phyloP scores from a whole-genome alignment of 2,113 vertebrate species.

The Hypocryptadius cinnamomeus region DNA sequence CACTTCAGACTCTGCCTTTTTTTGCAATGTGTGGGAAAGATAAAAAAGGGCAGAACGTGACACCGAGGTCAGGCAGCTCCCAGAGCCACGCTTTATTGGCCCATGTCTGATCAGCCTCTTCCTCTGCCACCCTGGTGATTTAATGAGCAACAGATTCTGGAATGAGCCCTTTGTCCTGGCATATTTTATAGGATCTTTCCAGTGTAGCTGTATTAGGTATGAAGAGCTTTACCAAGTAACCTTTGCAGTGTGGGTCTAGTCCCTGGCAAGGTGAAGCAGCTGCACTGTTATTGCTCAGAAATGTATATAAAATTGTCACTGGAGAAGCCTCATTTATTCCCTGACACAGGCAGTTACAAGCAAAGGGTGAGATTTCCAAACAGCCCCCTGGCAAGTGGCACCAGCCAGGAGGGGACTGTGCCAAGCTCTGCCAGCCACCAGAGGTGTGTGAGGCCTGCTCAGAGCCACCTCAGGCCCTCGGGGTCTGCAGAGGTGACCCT shows the following conservation, averaged over 20 bases:
- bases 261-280: background rate
- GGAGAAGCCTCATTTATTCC: background rate
- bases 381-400: background rate
- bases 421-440: background rate
- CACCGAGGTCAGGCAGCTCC: constrained; percentile 78
- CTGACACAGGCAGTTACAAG: background rate
- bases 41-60: constrained; percentile 70
- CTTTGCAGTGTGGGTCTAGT: background rate
- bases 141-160: background rate
- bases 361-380: background rate
- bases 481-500: background rate
- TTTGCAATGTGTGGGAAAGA: constrained; percentile 84
- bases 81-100: constrained; percentile 58
- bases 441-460: fast-evolving
- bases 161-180: background rate
- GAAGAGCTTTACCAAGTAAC: background rate
- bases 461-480: fast-evolving
- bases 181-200: background rate
- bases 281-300: background rate
- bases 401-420: background rate
- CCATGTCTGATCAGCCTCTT: constrained; percentile 25
- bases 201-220: background rate
- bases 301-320: background rate
- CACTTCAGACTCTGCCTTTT: constrained; percentile 64
- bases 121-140: background rate